Base-by-base conservation (phyloP, 2,113 vertebrate species). In the Fregetta grallaria region DNA sequence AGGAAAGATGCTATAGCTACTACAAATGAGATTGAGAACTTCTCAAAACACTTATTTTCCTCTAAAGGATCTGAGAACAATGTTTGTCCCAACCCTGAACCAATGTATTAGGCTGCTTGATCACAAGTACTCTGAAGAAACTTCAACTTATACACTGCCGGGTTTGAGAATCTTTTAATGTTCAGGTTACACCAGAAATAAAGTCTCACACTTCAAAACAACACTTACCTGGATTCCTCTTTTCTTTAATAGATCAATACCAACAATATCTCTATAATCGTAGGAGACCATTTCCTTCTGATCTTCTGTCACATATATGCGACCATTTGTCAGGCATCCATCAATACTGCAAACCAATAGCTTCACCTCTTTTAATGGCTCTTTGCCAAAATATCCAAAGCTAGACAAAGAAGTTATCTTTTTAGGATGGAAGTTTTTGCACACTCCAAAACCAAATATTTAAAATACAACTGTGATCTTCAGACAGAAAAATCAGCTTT, bases 351-450 rank as follows among this genome's bases (percentile, higher is more conserved):
- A 99, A 88, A 99, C 98, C 94, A 99, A 91, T 29, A 99, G 97
- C 68, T 97, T 98, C 74, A 99, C 98, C 81, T 98, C 97, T 81
- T 98, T 98, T 7, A 98, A 97, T 9, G 97, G 98, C 66, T 98
- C 97, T 68, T 97, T 98, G 25, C 99, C 99, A 67, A 99, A 99
- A 98, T 99, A 99, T 23, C 99, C 99, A 50, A 98, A 99, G 92
- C 99, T 99, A 93, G 65, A 97, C 45, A 85, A 93, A 98, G 68
- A 97, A 97, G 80, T 66, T 82, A 88, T n/a, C 34, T 80, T 86
- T 96, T 96, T 71, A 96, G 74, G n/a, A 76, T 38, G 26, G 13
- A 84, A 76, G 34, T 10, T 86, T 63, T 38, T 85, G 52, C 34
- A 53, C 13, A 47, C 5, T 87, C 13, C 29, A 66, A 92, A 49